phyloP scores from a whole-genome alignment of 2,113 vertebrate species.

The Rattus norvegicus region GRCr8 NC_086021.1:34802501-34803000 shows the following conservation, averaged over 20 bases:
- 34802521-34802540: background rate
- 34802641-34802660: background rate
- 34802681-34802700: background rate
- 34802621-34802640: no score
- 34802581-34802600: rapidly evolving
- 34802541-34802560: background rate
- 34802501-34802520: no score
- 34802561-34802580: no score
- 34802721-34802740: background rate
- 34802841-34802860: background rate
- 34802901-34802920: background rate
- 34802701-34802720: background rate
- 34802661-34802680: background rate
- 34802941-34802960: background rate
- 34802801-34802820: rapidly evolving
- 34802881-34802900: background rate
- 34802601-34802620: background rate
- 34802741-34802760: background rate
- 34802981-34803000: background rate
- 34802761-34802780: background rate
- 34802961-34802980: background rate
- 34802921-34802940: background rate
- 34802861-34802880: no score
- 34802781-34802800: background rate
- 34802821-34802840: background rate